Conservation (phyloP, 2,888 invertebrate species). For the Kryphioiulus occultus region DNA sequence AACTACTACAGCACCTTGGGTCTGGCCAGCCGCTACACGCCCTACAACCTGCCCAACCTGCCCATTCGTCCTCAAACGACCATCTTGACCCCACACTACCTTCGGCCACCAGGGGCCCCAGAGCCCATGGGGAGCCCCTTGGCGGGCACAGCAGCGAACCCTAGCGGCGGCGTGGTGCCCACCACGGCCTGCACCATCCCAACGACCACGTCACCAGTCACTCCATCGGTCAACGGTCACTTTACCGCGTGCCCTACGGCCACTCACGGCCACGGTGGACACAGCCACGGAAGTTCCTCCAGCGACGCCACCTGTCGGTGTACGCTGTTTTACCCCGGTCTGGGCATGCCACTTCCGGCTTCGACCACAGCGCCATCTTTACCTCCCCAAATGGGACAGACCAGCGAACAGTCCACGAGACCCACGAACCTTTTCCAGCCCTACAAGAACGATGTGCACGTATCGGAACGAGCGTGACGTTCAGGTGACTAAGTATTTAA, state of each 20-base stretch:
- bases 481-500: background rate
- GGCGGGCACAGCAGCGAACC: conserved; percentile 28
- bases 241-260: conserved; percentile 53
- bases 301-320: conserved; percentile 55
- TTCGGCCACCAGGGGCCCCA: conserved; percentile 55
- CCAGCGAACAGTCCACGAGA: conserved; percentile 57
- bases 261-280: conserved; percentile 48
- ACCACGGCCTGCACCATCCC: conserved; percentile 48
- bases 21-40: conserved; percentile 49
- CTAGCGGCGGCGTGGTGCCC: conserved; percentile 42
- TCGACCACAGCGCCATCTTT: conserved; percentile 15
- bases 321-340: conserved; percentile 54
- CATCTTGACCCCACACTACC: conserved; percentile 54
- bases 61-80: conserved; percentile 58
- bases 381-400: conserved; percentile 57
- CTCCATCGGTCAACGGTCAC: conserved; percentile 54
- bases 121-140: conserved; percentile 50
- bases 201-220: conserved; percentile 55
- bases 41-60: conserved; percentile 55
- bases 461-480: conserved; percentile 53
- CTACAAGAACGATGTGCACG: conserved; percentile 70
- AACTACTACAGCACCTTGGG: conserved; percentile 55
- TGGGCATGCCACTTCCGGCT: conserved; percentile 56
- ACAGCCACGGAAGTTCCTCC: background rate
- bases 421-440: conserved; percentile 77